Conservation (phyloP, 2,888 invertebrate genomes). For the Brenthis hecate region DNA sequence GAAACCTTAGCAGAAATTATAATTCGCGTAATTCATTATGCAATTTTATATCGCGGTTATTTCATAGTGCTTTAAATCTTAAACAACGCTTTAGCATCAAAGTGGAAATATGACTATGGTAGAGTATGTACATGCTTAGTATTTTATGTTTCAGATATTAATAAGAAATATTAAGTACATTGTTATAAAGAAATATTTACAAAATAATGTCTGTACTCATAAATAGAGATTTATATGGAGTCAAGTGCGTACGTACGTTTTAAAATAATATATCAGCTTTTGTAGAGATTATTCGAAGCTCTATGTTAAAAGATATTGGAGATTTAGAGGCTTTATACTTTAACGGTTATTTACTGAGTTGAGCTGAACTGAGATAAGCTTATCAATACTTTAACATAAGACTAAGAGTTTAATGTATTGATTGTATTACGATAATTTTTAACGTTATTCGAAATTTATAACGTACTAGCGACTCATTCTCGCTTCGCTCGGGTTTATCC, state of each 20-base stretch:
- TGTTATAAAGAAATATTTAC: slow-evolving; percentile 15
- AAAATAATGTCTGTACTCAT: not conserved
- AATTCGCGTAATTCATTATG: too few relatives aligned
- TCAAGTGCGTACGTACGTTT: slow-evolving; percentile 51
- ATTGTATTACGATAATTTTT: not conserved
- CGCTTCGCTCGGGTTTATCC: too few relatives aligned
- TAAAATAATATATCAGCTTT: slow-evolving; percentile 60
- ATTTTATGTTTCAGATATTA: slow-evolving; percentile 17
- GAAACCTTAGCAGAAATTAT: too few relatives aligned
- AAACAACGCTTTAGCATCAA: slow-evolving; percentile 2
- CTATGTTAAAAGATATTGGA: slow-evolving; percentile 57
- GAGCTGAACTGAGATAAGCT: slow-evolving; percentile 18
- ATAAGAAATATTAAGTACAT: slow-evolving; percentile 1
- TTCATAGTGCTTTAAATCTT: slow-evolving; percentile 3
- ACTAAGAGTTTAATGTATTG: slow-evolving; percentile 2
- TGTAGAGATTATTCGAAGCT: slow-evolving; percentile 67
- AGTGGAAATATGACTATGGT: slow-evolving; percentile 15
- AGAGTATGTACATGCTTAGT: slow-evolving; percentile 9
- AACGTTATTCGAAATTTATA: not conserved
- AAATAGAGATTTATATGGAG: slow-evolving; percentile 51
- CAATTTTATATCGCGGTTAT: too few relatives aligned
- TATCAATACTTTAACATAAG: slow-evolving; percentile 10
- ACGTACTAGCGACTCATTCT: not conserved
- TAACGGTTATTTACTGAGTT: slow-evolving; percentile 21
- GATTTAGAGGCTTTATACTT: slow-evolving; percentile 49